These are phyloP conservation scores for Drosophila ananassae DNA, from an alignment of 1,140 invertebrate species.

Conservation along the genomic window DNA sequence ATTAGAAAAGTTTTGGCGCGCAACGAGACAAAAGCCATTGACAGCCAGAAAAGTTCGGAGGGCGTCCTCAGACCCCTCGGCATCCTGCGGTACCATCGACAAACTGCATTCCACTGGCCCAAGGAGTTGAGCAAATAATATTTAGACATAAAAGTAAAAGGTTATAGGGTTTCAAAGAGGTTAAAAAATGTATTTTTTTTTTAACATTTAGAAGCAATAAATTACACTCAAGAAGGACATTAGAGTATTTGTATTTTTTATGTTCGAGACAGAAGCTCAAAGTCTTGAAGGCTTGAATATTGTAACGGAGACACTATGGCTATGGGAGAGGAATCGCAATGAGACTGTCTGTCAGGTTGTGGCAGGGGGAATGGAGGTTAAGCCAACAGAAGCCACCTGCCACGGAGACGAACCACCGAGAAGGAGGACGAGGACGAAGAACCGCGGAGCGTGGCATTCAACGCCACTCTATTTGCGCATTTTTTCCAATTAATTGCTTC, in stretches of 20 bases:
- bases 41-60: conserved; percentile 65
- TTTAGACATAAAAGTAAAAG: neutral
- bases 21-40: conserved; percentile 80
- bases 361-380: conserved; percentile 61
- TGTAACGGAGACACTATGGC: conserved; percentile 4
- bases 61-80: conserved; percentile 6
- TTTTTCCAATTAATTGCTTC: conserved; percentile 79
- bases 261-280: conserved; percentile 1
- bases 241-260: neutral
- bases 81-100: neutral
- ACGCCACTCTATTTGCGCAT: conserved; percentile 70
- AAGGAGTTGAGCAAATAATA: conserved; percentile 12
- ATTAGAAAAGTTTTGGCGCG: conserved; percentile 78
- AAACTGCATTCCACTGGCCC: conserved; percentile 35
- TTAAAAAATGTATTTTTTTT: conserved; percentile 15
- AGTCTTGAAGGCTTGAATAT: conserved; percentile 26
- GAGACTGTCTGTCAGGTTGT: conserved; percentile 1
- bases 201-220: conserved; percentile 43
- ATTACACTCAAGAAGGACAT: conserved; percentile 27
- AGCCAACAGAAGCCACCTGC: conserved; percentile 69
- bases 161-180: neutral
- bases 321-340: neutral
- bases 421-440: neutral
- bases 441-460: conserved; percentile 12
- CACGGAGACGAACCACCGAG: neutral